Base-by-base conservation (phyloP, 2,797 vertebrate species). In the Sebastes nivosus region DNA sequence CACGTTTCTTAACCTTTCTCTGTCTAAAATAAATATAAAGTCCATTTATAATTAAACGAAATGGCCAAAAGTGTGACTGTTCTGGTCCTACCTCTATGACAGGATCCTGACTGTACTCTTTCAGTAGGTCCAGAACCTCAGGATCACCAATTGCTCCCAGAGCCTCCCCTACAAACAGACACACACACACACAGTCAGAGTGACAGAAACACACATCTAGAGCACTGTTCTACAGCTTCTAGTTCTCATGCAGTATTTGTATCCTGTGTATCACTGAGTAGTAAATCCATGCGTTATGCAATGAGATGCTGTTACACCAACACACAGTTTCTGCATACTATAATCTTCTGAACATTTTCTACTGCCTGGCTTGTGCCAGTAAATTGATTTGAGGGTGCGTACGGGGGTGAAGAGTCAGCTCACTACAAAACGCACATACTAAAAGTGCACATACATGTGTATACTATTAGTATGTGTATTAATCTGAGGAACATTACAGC, bases 81-180 rank as follows among this genome's bases (percentile, higher is more conserved):
- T 30, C 6, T 5, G 27, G 8, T 34, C 61, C 3, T 94, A 99
- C 98, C 97, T 99, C 99, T 0, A 96, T 67, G 6, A 98, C 96
- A 0, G 98, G 97, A 89, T 99, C 98, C 8, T 93, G 75, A 0
- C 95, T 96, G 81, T 97, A 98, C 46, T 90, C 79, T 84, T 92
- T 97, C 75, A 99, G 95, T 8, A 98, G 60, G 11, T 96, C 97
- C 84, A 99, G 89, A 52, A 99, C 98, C 1, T 86, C 71, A 0
- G 91, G 94, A 83, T 97, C 96, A 75, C 98, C 98, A 0, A 99
- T 98, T 1, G 98, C 98, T 20, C 98, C 98, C 79, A 99, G 87
- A 34, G 98, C 98, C 89, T 99, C 98, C 5, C 98, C 98, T 99
- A 65, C n/a, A 89, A 34, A 67, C 32, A 67, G 2, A 76, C 2